phyloP scores from a whole-genome alignment of 2,797 vertebrate species.

The Selene dorsalis region DNA sequence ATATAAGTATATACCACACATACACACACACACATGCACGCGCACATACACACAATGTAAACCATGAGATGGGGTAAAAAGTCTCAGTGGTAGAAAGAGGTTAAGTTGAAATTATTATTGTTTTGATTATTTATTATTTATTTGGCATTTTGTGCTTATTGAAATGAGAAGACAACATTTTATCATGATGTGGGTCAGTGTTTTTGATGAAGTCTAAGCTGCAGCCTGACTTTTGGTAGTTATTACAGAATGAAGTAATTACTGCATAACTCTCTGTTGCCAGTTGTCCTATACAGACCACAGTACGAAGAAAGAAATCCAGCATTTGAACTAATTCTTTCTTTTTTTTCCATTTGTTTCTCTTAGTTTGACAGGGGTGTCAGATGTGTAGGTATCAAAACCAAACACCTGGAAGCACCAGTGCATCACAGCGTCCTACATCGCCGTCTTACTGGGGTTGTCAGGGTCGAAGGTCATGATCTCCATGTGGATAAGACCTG shows the following conservation, averaged over 20 bases:
- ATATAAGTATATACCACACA: no score
- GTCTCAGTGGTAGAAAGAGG: background rate
- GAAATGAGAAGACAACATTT: constrained; percentile 6
- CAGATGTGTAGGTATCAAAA: background rate
- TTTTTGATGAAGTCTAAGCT: background rate
- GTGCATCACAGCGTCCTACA: constrained; percentile 56
- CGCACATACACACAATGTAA: background rate
- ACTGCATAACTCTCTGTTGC: background rate
- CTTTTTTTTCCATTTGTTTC: background rate
- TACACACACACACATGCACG: background rate
- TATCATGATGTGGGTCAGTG: background rate
- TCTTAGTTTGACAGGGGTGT: background rate
- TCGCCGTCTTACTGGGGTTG: constrained; percentile 81
- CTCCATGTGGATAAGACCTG: constrained; percentile 89
- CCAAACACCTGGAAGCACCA: background rate
- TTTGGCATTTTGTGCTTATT: background rate
- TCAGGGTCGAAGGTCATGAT: constrained; percentile 87
- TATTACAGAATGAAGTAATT: background rate
- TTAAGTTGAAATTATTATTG: background rate
- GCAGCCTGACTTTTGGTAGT: background rate
- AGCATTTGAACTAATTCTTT: constrained; percentile 2
- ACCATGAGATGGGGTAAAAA: background rate
- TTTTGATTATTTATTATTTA: no score
- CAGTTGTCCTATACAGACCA: constrained; percentile 6
- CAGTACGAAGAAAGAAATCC: constrained; percentile 10